A percentile compares a stretch with the other conserved stretches of the same genome.
Conservation (phyloP, 1,140 invertebrate species). For the Drosophila malerkotliana region DNA sequence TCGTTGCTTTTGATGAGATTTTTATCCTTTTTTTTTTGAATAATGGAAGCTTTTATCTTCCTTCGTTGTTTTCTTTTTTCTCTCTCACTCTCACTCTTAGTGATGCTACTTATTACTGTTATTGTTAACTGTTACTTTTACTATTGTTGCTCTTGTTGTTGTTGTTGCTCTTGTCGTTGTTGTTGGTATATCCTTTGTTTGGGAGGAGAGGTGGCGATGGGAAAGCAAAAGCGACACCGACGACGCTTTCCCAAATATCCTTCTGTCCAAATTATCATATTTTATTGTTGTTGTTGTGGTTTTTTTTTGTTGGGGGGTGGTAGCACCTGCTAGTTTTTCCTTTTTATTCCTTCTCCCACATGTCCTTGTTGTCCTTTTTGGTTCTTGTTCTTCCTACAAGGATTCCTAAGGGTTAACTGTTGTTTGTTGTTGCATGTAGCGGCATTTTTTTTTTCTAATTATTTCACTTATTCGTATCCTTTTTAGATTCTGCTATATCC, state of each 20-base stretch:
- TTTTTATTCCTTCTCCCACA: neutral
- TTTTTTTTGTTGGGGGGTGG: neutral
- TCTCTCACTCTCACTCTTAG: constrained; percentile 15
- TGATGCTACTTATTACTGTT: constrained; percentile 12
- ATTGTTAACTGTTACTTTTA: constrained; percentile 16
- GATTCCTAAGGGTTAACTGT: constrained; percentile 13
- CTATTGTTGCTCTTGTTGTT: constrained; percentile 16
- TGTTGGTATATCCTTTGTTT: constrained; percentile 74
- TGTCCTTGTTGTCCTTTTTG: neutral
- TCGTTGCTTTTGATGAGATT: constrained; percentile 30
- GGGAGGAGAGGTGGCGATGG: constrained; percentile 62
- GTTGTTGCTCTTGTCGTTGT: constrained; percentile 29
- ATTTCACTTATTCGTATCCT: neutral
- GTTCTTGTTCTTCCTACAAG: neutral
- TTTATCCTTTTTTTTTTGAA: constrained; percentile 1
- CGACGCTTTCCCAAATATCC: constrained; percentile 52
- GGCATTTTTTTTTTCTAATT: constrained; percentile 10
- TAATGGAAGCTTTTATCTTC: constrained; percentile 6
- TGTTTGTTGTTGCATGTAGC: constrained; percentile 6
- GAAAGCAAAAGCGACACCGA: constrained; percentile 72
- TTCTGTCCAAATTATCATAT: constrained; percentile 41
- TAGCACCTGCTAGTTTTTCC: constrained; percentile 5
- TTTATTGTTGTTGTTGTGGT: constrained; percentile 13
- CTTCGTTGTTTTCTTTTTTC: constrained; percentile 27
- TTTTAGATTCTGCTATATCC: constrained; percentile 5